Evolutionary conservation across 2,888 invertebrate species (phyloP), one percentile per base, ranked within the genome.

Genomic region (Periphyllus acericola): DNA sequence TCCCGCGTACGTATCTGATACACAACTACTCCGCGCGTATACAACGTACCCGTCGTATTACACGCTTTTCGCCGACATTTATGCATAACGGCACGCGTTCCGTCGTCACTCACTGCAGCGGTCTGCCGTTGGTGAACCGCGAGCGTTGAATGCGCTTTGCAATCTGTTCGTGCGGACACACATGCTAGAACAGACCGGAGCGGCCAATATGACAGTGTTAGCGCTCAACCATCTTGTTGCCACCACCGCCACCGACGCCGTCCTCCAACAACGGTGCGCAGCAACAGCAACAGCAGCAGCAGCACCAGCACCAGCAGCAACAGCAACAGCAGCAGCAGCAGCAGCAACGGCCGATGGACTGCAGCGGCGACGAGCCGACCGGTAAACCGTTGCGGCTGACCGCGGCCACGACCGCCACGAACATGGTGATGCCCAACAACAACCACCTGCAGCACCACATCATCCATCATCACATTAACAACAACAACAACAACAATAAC

Each of bases 381-480:
- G 66, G n/a, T n/a, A n/a, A 25, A 14, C 52, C n/a, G 46, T 46
- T 46, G 34, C 72, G 9, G 32, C 17, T 25, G 34, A 21, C 17
- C 9, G 55, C 83, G 34, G 9, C 72, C 34, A 34, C 72, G n/a
- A 52, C 32, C 34, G 74, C 55, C 11, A 60, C 83, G 21, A 74
- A 74, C 55, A 34, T 74, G 46, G 46, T 46, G 11, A 46, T 46
- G 46, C 46, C 46, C 46, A 46, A 9, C 46, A 46, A 46, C 46
- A 46, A 46, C 46, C 46, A 46, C 46, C 46, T 46, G 46, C 46
- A 46, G 46, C 46, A 46, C 46, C 46, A 46, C 46, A 46, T 46
- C 46, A 46, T 46, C 19, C 52, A 72, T 40, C 32, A 89, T 88
- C 88, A 88, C 80, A 74, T 71, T 91, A 92, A 88, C 92, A 93